Evolutionary conservation across 2,113 vertebrate genomes (phyloP).

Genomic region (Dipodomys stephensi): DNA sequence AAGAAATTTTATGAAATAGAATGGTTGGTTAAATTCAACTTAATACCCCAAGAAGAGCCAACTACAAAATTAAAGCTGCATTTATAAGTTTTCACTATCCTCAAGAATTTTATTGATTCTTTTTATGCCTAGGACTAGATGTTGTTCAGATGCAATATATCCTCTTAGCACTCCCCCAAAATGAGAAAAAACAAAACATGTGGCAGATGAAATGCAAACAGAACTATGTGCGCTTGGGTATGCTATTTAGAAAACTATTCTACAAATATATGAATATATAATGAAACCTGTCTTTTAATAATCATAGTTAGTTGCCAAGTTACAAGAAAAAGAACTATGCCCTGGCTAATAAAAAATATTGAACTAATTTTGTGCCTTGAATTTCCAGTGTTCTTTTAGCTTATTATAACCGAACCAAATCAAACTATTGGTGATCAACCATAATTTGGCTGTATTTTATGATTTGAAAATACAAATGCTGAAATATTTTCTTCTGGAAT

Average conservation of each 20-base stretch:
- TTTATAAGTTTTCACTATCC: constrained; percentile 34
- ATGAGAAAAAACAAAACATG: not conserved
- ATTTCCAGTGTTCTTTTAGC: not conserved
- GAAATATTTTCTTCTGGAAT: not conserved
- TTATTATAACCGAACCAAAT: not conserved
- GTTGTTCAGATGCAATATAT: not conserved
- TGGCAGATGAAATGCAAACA: not conserved
- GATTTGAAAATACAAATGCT: constrained; percentile 15
- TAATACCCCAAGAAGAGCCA: not conserved
- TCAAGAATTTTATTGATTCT: not conserved
- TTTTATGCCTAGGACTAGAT: not conserved
- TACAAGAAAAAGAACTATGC: not conserved
- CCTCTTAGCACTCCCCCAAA: not conserved
- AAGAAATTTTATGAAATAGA: constrained; percentile 39
- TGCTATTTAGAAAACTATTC: constrained; percentile 43
- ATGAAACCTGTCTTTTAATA: not conserved
- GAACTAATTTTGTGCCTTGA: constrained; percentile 22
- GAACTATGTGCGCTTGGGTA: not conserved
- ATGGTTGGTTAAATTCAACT: not conserved
- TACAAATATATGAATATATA: not conserved
- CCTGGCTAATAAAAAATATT: not conserved
- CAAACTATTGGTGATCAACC: not conserved
- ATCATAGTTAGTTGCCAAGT: constrained; percentile 40
- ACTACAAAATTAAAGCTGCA: constrained; percentile 31
- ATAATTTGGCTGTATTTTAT: constrained; percentile 20